phyloP scores from a whole-genome alignment of 1,140 invertebrate genomes.

The Diorhabda elongata region DNA sequence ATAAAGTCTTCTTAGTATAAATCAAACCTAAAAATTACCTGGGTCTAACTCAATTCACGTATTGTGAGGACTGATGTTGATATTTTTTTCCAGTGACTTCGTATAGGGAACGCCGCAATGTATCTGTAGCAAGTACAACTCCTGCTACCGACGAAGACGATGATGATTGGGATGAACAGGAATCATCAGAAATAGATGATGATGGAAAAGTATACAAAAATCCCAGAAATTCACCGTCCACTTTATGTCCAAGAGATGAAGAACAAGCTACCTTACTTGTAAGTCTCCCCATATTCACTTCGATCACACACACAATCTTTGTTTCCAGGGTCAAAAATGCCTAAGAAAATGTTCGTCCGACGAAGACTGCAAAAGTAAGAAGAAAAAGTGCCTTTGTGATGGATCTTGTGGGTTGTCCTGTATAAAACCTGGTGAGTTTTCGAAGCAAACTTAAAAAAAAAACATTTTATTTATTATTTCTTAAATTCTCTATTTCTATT shows the following conservation, averaged over 20 bases:
- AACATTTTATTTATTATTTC: no score
- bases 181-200: conserved; percentile 59
- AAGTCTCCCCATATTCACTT: conserved; percentile 14
- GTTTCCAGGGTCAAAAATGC: conserved; percentile 72
- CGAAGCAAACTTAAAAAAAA: no score
- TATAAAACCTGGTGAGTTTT: conserved; percentile 74
- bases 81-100: conserved; percentile 9
- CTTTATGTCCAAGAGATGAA: conserved; percentile 76
- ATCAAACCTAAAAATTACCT: no score
- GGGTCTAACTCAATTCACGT: no score
- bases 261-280: conserved; percentile 61
- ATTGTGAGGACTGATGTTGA: no score
- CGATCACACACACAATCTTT: not conserved
- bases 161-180: conserved; percentile 58
- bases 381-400: conserved; percentile 95
- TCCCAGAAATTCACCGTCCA: conserved; percentile 80
- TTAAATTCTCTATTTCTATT: no score
- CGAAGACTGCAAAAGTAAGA: conserved; percentile 93
- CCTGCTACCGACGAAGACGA: conserved; percentile 62
- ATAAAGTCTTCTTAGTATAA: no score
- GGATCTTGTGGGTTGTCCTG: conserved; percentile 95
- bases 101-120: conserved; percentile 5
- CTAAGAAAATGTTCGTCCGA: conserved; percentile 89
- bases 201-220: conserved; percentile 81
- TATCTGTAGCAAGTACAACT: conserved; percentile 39